Percentiles rank a stretch among this genome's conserved stretches.
Evolutionary conservation across 2,113 vertebrate genomes (phyloP).

Genomic region (Natator depressus): DNA sequence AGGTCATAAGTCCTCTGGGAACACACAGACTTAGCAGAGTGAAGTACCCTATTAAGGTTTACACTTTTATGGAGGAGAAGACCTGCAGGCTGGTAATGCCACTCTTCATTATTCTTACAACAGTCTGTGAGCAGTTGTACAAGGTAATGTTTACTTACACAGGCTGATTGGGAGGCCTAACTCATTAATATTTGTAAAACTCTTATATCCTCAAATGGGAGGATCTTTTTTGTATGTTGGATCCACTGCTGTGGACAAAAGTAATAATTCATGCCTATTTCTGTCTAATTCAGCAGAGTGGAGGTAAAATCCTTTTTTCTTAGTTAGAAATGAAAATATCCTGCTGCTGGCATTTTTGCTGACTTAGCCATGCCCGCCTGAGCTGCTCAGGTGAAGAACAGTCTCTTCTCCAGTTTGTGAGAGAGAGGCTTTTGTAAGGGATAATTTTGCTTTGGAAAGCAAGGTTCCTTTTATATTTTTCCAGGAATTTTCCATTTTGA

Average conservation of each 20-base stretch:
- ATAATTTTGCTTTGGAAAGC: not conserved
- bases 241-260: not conserved
- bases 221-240: not conserved
- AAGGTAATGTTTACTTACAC: not conserved
- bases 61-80: not conserved
- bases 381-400: not conserved
- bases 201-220: not conserved
- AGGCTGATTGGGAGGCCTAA: not conserved
- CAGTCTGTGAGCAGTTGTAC: fast-evolving
- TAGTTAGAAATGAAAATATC: not conserved
- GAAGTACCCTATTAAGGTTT: not conserved
- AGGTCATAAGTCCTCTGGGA: not conserved
- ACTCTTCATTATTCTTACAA: not conserved
- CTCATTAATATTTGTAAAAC: not conserved
- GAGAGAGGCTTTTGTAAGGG: not conserved
- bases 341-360: not conserved
- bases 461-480: not conserved
- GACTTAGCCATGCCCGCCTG: not conserved
- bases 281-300: not conserved
- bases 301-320: not conserved
- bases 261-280: not conserved
- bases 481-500: not conserved
- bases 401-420: not conserved
- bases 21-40: fast-evolving
- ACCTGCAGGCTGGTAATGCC: fast-evolving